Percentiles rank a stretch among this genome's conserved stretches.
Conservation (phyloP, 2,113 vertebrate genomes). For the Phylloscopus trochiloides region DNA sequence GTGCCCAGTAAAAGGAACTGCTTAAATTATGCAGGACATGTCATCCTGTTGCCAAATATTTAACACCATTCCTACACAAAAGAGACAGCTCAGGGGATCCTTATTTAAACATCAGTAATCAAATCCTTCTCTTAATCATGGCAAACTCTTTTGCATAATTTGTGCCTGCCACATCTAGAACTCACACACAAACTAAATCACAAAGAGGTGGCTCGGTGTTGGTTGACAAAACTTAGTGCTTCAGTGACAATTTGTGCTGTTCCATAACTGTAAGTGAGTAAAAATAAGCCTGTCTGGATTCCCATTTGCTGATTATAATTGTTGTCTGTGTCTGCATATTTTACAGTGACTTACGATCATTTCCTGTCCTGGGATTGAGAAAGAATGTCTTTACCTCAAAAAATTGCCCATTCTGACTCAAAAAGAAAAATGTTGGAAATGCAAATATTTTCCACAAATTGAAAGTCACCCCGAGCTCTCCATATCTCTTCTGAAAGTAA, state of each 20-base stretch:
- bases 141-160: conserved; percentile 22
- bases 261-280: background rate
- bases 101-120: conserved; percentile 43
- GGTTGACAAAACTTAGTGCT: background rate
- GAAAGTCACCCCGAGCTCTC: background rate
- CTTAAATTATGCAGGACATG: conserved; percentile 41
- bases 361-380: background rate
- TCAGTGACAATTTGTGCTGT: background rate
- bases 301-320: background rate
- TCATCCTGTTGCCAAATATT: conserved; percentile 41
- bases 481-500: conserved; percentile 28
- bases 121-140: conserved; percentile 15
- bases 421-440: conserved; percentile 32
- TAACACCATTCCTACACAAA: background rate
- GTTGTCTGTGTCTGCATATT: background rate
- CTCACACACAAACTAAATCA: background rate
- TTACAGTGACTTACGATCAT: background rate
- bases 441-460: conserved; percentile 28
- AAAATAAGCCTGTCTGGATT: background rate
- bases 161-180: background rate
- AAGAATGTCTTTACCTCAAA: background rate
- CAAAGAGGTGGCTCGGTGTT: background rate
- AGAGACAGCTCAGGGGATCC: conserved; percentile 10
- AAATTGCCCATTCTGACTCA: background rate
- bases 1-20: background rate